Base-by-base conservation (phyloP, 2,113 vertebrate genomes). In the Paralichthys olivaceus region DNA sequence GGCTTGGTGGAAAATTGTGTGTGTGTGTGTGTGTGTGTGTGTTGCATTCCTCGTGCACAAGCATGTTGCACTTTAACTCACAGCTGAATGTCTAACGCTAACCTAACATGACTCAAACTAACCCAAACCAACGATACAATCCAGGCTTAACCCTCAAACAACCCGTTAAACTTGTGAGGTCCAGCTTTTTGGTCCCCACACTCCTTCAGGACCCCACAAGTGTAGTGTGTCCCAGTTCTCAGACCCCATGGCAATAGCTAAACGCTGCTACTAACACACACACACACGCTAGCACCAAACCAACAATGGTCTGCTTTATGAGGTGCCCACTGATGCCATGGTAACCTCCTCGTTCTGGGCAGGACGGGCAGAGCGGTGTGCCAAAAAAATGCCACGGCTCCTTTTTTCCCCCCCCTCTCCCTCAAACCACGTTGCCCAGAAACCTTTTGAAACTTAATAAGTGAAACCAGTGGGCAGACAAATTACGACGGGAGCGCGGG, bases 261-360 rank as follows among this genome's bases (percentile, higher is more conserved):
- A 89, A 83, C 92, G 88, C 91, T 88, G 83, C 51, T n/a, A 12
- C 67, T 77, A 13, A 56, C 55, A 56, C 23, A 26, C 55, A 56
- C 55, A 56, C 55, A 28, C 25, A 26, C 54, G 26, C 54, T 13
- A 12, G 20, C 60, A 43, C 68, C 20, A 40, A 37, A 84, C 90
- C 91, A 93, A 94, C 94, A 95, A 95, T 94, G 92, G 94, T 93
- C 89, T 87, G 93, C 93, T 95, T 95, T 94, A 94, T 95, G 93
- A 94, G 93, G 94, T 95, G 91, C 94, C 94, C 93, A 83, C 89
- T 68, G 94, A 92, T 95, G 93, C 93, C 94, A 95, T 95, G 94
- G 94, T 95, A 95, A 95, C 94, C 94, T 92, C 90, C 91, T 93
- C 89, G 70, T 92, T 94, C 92, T 93, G 91, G 93, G 93, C 94